Base-by-base conservation (phyloP, 2,113 vertebrate genomes). In the Rhagologus leucostigma region DNA sequence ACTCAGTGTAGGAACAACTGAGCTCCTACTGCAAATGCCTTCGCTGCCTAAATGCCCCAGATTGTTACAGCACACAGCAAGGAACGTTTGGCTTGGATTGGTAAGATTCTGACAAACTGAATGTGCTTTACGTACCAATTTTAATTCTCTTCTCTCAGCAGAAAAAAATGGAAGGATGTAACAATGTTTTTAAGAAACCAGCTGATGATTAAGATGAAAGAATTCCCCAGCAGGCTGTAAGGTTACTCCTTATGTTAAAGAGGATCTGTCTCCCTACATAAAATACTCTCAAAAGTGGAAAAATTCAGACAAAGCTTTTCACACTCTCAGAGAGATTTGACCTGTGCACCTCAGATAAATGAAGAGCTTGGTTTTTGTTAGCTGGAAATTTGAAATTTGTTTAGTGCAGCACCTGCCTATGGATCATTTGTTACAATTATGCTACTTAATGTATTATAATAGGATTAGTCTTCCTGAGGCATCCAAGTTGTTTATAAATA, bases 1-100 rank as follows among this genome's bases (percentile, higher is more conserved):
- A 0, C 18, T 5, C 46, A 9, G 5, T 0, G 1, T 0, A 11
- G 21, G 9, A 62, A 49, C 16, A 47, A 19, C 33, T 10, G 19
- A 60, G 64, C 41, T 52, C 70, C 60, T 6, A 0, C 11, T 17
- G 39, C 8, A 23, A 11, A 3, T 2, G 4, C 5, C 35, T 49
- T 22, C 63, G 8, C 44, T 42, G n/a, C 8, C 46, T 7, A 9
- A 64, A 39, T 6, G 21, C 13, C n/a, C 29, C 39, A 33, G 8
- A 39, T 6, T 7, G 1, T 16, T 21, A 29, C 52, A 59, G n/a
- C 10, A 6, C 15, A 22, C 7, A 15, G 13, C 23, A 62, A 67
- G 47, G 33, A 85, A 49, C 0, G 0, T 18, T 50, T 24, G 46
- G 7, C 37, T 82, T 10, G 30, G 26, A 21, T 1, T 42, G 27